A percentile compares a stretch with the other conserved stretches of the same genome.
These are phyloP conservation scores for Lasioglossum villosulum DNA, from an alignment of 2,888 invertebrate genomes.

Conservation along the genomic window DNA sequence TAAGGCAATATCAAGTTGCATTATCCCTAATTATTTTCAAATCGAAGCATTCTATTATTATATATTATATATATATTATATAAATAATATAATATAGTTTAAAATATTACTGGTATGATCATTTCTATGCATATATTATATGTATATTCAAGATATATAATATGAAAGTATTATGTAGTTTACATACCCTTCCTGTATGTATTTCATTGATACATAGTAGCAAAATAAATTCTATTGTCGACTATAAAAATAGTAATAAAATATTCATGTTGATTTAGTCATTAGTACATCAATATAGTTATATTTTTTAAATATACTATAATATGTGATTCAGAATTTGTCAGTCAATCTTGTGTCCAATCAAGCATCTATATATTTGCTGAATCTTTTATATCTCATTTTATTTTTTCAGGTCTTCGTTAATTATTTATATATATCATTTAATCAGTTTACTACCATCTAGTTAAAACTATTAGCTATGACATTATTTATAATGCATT, in stretches of 20 bases:
- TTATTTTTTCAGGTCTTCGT: background rate
- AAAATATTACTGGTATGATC: constrained; percentile 22
- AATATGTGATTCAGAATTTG: constrained; percentile 9
- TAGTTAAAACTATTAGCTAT: background rate
- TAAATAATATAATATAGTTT: constrained; percentile 18
- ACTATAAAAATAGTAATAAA: constrained; percentile 19
- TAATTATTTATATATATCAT: background rate
- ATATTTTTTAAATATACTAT: background rate
- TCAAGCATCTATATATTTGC: background rate
- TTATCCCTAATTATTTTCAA: constrained; percentile 11
- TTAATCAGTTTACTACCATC: constrained; percentile 1
- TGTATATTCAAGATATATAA: constrained; percentile 10
- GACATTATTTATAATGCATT: constrained; percentile 18
- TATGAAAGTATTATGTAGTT: constrained; percentile 5
- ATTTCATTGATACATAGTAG: background rate
- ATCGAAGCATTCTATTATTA: constrained; percentile 20
- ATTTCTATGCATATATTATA: constrained; percentile 7
- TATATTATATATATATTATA: too few species aligned
- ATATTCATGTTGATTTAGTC: constrained; percentile 2
- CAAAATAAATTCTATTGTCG: constrained; percentile 18
- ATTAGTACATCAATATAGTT: constrained; percentile 10
- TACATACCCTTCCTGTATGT: background rate
- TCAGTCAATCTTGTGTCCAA: background rate
- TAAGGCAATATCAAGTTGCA: constrained; percentile 42
- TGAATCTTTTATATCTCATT: background rate